Percentiles rank a stretch among this genome's conserved stretches.
These are phyloP conservation scores for Ligdia adustata DNA, from an alignment of 2,888 invertebrate genomes.

Conservation along the genomic window DNA sequence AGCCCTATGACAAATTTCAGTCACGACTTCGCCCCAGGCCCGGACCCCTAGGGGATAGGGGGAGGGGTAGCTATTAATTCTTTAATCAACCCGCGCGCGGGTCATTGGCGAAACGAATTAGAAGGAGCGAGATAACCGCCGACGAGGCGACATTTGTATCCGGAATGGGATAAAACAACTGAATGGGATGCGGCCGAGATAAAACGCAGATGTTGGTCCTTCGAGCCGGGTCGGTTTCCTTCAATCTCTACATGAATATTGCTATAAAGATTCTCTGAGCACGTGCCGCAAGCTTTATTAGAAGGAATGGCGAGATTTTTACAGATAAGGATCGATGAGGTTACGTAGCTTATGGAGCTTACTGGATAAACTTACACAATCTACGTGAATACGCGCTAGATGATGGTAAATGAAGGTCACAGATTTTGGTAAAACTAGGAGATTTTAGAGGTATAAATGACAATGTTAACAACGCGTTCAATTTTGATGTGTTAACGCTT, in stretches of 20 bases:
- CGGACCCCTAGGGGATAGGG: constrained; percentile 33
- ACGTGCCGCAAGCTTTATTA: constrained; percentile 5
- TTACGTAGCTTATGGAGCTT: neutral
- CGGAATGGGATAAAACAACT: constrained; percentile 49
- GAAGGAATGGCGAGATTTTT: constrained; percentile 8
- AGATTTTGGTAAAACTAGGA: too few species aligned
- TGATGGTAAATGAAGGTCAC: neutral
- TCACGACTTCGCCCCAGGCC: constrained; percentile 47
- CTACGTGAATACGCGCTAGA: neutral
- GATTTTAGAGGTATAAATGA: too few species aligned
- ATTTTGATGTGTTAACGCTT: too few species aligned
- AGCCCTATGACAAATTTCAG: constrained; percentile 59
- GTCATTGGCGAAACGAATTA: constrained; percentile 65
- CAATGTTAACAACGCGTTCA: too few species aligned
- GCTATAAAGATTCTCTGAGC: constrained; percentile 4
- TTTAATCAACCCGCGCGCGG: constrained; percentile 72
- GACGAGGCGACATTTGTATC: constrained; percentile 62
- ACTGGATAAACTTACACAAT: neutral
- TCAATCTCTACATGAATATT: neutral
- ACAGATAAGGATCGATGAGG: constrained; percentile 8
- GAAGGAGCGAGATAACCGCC: constrained; percentile 67
- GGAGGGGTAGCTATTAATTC: constrained; percentile 64
- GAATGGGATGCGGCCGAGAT: constrained; percentile 22
- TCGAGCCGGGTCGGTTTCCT: neutral
- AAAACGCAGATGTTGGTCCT: constrained; percentile 15